phyloP scores from a whole-genome alignment of 2,888 invertebrate species.

The Morinoia aosen region DNA sequence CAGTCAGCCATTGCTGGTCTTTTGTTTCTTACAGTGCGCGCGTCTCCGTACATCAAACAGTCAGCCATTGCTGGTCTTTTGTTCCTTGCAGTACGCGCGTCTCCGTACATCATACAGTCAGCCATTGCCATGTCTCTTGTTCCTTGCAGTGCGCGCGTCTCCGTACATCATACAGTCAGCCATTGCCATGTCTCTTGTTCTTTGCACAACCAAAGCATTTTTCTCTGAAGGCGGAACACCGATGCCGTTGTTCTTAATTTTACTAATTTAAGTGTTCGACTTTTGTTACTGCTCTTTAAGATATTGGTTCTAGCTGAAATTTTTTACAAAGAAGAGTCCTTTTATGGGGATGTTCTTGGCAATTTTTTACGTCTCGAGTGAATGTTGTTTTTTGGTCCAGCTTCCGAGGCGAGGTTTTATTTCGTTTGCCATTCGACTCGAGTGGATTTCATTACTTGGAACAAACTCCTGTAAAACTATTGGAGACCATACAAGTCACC shows the following conservation, averaged over 20 bases:
- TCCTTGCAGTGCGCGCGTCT: not conserved
- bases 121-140: not conserved
- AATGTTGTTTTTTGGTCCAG: not conserved
- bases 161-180: not conserved
- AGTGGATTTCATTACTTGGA: slow-evolving; percentile 39
- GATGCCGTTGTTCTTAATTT: not conserved
- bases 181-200: not conserved
- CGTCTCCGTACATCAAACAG: not conserved
- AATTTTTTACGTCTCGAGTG: not conserved
- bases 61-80: not conserved
- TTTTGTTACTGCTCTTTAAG: slow-evolving; percentile 1
- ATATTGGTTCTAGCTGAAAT: not conserved
- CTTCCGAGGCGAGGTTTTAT: slow-evolving; percentile 5
- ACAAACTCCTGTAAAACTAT: slow-evolving; percentile 37
- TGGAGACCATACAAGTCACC: slow-evolving; percentile 40
- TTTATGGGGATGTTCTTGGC: not conserved
- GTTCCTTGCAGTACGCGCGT: not conserved
- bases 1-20: not conserved
- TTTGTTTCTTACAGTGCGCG: not conserved
- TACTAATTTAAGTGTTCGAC: not conserved
- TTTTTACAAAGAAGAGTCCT: not conserved
- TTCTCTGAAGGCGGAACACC: not conserved
- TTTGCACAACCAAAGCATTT: not conserved
- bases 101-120: not conserved
- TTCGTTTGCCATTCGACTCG: slow-evolving; percentile 30